Evolutionary conservation across 2,888 invertebrate species (phyloP).

Genomic region (Leptodirus hochenwartii): DNA sequence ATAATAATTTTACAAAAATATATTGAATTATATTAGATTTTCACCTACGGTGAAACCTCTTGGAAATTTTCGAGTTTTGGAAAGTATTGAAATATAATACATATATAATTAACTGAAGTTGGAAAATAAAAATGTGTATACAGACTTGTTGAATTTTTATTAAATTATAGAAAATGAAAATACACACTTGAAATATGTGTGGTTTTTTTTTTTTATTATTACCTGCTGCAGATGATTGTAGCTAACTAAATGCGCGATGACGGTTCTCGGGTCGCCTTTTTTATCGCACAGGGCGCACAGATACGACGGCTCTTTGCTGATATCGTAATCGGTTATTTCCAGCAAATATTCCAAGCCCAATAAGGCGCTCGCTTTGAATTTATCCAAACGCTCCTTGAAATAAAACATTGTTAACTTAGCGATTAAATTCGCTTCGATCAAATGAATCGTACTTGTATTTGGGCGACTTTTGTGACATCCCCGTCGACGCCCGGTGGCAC

Average conservation of each 20-base stretch:
- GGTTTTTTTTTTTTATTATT: too few relatives aligned
- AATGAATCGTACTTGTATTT: slow-evolving; percentile 21
- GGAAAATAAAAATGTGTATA: too few relatives aligned
- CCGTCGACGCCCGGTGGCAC: slow-evolving; percentile 54
- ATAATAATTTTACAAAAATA: too few relatives aligned
- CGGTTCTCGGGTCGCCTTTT: slow-evolving; percentile 59
- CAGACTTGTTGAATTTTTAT: too few relatives aligned
- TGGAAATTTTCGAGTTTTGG: too few relatives aligned
- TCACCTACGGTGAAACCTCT: too few relatives aligned
- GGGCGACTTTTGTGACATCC: slow-evolving; percentile 26
- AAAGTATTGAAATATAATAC: slow-evolving; percentile 1
- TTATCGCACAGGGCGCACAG: slow-evolving; percentile 63
- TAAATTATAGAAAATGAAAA: too few relatives aligned
- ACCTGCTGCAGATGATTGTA: slow-evolving; percentile 41
- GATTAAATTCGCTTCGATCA: too few relatives aligned
- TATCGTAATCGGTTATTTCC: slow-evolving; percentile 46
- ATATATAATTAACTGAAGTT: slow-evolving; percentile 5
- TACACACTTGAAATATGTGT: too few relatives aligned
- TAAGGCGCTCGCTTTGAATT: slow-evolving; percentile 31
- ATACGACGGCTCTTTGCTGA: slow-evolving; percentile 52
- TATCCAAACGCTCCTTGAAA: slow-evolving; percentile 32
- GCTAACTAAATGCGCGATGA: slow-evolving; percentile 60
- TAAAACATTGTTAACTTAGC: slow-evolving; percentile 10
- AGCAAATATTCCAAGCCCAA: slow-evolving; percentile 66
- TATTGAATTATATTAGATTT: too few relatives aligned